Conservation (phyloP, 92 coral and sea anemone genomes). For the Montipora capitata region DNA sequence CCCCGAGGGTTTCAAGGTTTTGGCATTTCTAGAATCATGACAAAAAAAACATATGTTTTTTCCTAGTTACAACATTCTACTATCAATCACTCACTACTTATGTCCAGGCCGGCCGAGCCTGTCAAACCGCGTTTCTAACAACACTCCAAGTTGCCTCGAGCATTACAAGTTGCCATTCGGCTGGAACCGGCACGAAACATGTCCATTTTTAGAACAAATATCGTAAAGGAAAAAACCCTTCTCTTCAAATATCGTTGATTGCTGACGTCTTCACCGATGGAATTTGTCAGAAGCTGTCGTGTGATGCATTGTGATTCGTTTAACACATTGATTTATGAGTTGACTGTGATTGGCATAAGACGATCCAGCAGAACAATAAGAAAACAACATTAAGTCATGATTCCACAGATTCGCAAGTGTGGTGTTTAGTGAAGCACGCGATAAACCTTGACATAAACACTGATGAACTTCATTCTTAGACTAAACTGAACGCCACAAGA, state of each 20-base stretch:
- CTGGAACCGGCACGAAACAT: background rate
- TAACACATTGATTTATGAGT: slow-evolving; percentile 13
- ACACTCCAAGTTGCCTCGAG: background rate
- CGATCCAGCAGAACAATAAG: background rate
- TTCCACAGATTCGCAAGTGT: background rate
- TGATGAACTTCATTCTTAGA: too few relatives aligned
- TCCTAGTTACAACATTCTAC: too few relatives aligned
- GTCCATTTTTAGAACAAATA: background rate
- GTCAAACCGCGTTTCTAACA: too few relatives aligned
- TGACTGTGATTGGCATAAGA: background rate
- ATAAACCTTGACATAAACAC: too few relatives aligned
- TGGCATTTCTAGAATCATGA: too few relatives aligned
- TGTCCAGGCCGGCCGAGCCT: too few relatives aligned
- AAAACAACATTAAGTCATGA: too few relatives aligned
- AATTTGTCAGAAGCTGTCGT: background rate
- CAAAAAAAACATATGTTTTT: too few relatives aligned
- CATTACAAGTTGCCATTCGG: too few relatives aligned
- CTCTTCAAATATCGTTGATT: background rate
- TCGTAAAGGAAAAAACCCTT: too few relatives aligned
- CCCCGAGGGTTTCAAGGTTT: too few relatives aligned
- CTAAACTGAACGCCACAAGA: background rate
- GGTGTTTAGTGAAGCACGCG: background rate
- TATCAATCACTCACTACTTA: too few relatives aligned
- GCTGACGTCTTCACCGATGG: background rate
- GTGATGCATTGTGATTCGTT: background rate